These are phyloP conservation scores for Scalopus aquaticus DNA, from an alignment of 2,113 vertebrate species.

Conservation along the genomic window DNA sequence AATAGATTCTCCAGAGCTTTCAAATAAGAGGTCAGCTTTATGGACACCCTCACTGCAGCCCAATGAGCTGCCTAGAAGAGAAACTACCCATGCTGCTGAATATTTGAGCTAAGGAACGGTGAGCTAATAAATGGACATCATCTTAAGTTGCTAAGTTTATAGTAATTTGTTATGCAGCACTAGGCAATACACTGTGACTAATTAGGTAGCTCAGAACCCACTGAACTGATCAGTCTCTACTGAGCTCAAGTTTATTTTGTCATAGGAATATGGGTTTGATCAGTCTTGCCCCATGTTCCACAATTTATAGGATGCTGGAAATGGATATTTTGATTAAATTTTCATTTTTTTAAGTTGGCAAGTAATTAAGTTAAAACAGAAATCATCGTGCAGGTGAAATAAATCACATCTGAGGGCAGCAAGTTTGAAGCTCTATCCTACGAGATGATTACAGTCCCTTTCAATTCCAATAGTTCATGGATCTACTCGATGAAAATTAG, in stretches of 20 bases:
- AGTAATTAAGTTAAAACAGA: background rate
- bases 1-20: background rate
- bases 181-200: background rate
- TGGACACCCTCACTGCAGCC: rapidly evolving
- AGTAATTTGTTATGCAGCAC: background rate
- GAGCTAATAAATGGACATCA: background rate
- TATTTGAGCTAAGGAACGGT: background rate
- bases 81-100: background rate
- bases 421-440: background rate
- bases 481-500: background rate
- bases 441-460: background rate
- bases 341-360: background rate
- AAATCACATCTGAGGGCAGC: background rate
- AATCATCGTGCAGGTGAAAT: background rate
- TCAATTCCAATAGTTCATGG: background rate
- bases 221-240: background rate
- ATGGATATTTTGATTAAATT: background rate
- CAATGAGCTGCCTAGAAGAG: background rate
- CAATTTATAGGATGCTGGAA: background rate
- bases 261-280: background rate
- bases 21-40: background rate
- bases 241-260: background rate
- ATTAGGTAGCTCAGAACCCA: background rate
- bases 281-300: background rate
- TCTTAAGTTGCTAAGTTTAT: background rate